Base-by-base conservation (phyloP, 2,888 invertebrate species). In the Limnephilus marmoratus region DNA sequence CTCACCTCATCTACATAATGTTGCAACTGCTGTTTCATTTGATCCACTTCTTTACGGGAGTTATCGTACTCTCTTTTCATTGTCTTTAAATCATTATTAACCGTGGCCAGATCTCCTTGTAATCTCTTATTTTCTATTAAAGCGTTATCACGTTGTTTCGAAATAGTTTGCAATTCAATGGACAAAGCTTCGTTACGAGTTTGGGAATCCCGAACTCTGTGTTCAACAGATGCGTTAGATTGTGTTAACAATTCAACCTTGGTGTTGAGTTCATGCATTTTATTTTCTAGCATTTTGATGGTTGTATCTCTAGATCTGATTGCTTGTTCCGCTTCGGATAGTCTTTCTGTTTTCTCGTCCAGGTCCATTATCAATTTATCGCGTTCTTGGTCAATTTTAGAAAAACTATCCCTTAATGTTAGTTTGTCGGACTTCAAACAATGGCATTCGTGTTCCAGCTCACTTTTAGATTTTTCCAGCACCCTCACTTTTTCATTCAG, bases 1-100 rank as follows among this genome's bases (percentile, higher is more conserved):
- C 98, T 97, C 29, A 98, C 97, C 96, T 98, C 98, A 94, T 97
- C 97, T 9, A 98, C 98, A 95, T 98, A 98, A 94, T 98, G 97
- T 94, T 98, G 98, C 93, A 98, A 95, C 94, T 98, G 98, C 93
- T 97, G 96, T 94, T 97, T 98, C 93, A 98, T 95, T 94, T 97
- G 97, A 91, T 97, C 97, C 37, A 98, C 97, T 95, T 98, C 98
- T 94, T 97, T 96, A 94, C 97, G 97, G 31, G 97, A 97, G 91
- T 97, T 96, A 90, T 97, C 97, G 94, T 98, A 96, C 94, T 98
- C 97, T 94, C 96, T 97, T 94, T 97, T 97, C 29, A 97, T 96
- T 45, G 97, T 95, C 94, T 97, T 96, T 91, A 97, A 95, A 94
- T 97, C 97, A 93, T 96, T 96, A 87, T 97, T 97, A 94, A 97